These are phyloP conservation scores for Leptothorax acervorum DNA, from an alignment of 2,888 invertebrate genomes.

Conservation along the genomic window DNA sequence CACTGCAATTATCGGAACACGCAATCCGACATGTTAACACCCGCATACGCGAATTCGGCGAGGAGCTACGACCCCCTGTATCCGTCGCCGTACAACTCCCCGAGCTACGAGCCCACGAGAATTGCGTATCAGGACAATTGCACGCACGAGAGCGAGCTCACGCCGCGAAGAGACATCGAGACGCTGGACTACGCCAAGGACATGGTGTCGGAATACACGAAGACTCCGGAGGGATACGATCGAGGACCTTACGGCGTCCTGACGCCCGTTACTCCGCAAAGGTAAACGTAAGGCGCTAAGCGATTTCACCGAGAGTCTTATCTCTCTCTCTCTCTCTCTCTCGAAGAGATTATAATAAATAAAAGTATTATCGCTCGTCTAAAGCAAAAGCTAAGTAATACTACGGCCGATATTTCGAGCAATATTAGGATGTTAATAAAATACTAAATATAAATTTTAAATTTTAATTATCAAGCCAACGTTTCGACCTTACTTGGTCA, in stretches of 20 bases:
- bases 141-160: slow-evolving; percentile 74
- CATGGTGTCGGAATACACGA: slow-evolving; percentile 73
- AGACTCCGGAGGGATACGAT: slow-evolving; percentile 80
- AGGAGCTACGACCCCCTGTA: slow-evolving; percentile 78
- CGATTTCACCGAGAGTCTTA: background rate
- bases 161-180: slow-evolving; percentile 75
- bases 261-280: slow-evolving; percentile 81
- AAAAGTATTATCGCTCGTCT: too few species aligned
- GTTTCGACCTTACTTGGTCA: too few species aligned
- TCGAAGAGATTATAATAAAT: too few species aligned
- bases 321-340: too few species aligned
- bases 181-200: slow-evolving; percentile 68
- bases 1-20: slow-evolving; percentile 77
- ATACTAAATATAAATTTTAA: too few species aligned
- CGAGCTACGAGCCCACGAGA: slow-evolving; percentile 77
- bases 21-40: slow-evolving; percentile 77
- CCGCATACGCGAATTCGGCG: slow-evolving; percentile 69
- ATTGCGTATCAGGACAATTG: slow-evolving; percentile 75
- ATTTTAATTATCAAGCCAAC: too few species aligned
- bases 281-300: slow-evolving; percentile 70
- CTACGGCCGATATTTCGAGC: too few species aligned
- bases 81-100: slow-evolving; percentile 82
- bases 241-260: slow-evolving; percentile 78
- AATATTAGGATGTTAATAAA: too few species aligned
- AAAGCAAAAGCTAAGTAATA: too few species aligned